Evolutionary conservation across 30 jellyfish, hydroid and myxozoan species (phyloP).

Genomic region (Euphysa ruthae): DNA sequence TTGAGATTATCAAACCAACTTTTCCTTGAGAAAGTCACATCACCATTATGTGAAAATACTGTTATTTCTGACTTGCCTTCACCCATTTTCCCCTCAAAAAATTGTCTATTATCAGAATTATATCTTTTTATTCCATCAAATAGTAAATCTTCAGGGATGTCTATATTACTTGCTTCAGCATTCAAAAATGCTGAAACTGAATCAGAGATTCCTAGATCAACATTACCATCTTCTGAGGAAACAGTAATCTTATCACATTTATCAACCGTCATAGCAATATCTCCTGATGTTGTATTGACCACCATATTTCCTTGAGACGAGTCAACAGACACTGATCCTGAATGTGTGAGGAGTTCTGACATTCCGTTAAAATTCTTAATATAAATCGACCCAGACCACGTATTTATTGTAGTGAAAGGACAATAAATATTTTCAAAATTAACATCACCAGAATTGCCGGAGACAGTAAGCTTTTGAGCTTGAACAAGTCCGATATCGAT

Average conservation of each 20-base stretch:
- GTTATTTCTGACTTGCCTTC: conserved; percentile 4
- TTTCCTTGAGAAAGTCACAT: conserved; percentile 1
- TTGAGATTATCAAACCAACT: conserved; percentile 3
- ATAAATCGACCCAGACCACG: conserved; percentile 3
- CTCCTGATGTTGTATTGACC: conserved; percentile 5
- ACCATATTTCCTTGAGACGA: neutral
- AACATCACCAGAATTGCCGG: neutral
- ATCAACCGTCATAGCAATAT: conserved; percentile 10
- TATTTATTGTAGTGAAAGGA: neutral
- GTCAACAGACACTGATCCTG: neutral
- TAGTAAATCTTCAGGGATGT: conserved; percentile 16
- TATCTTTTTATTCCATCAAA: conserved; percentile 31
- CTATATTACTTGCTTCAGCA: conserved; percentile 15
- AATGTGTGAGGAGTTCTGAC: neutral
- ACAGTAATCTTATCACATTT: neutral
- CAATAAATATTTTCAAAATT: conserved; percentile 4
- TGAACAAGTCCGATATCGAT: neutral
- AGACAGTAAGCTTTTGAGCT: neutral
- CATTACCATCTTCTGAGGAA: neutral
- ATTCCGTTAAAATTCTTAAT: conserved; percentile 8
- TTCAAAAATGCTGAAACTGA: conserved; percentile 17
- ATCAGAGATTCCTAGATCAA: conserved; percentile 11
- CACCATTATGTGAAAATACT: conserved; percentile 11
- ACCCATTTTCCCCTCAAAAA: conserved; percentile 37
- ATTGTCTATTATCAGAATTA: neutral